phyloP scores from a whole-genome alignment of 2,888 invertebrate genomes.

The Thereva nobilitata region DNA sequence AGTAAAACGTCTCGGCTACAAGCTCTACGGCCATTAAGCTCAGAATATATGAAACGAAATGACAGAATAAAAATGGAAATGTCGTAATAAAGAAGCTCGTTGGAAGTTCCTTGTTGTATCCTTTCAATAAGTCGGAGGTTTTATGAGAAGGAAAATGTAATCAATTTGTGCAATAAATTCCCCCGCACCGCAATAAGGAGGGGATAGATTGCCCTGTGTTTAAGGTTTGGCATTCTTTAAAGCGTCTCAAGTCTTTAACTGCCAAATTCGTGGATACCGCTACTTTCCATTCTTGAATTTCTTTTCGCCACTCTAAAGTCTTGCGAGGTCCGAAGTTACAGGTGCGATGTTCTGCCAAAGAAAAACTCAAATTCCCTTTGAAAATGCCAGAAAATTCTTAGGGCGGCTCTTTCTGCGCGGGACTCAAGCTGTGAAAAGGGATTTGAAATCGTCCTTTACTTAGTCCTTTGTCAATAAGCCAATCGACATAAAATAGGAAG shows the following conservation, averaged over 20 bases:
- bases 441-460: conserved; percentile 6
- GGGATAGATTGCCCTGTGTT: not conserved
- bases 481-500: conserved; percentile 3
- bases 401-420: conserved; percentile 6
- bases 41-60: conserved; percentile 4
- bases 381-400: conserved; percentile 1
- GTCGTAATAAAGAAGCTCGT: not conserved
- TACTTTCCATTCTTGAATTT: too few species aligned
- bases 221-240: too few species aligned
- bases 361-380: too few species aligned
- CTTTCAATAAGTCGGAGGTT: conserved; percentile 13
- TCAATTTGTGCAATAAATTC: conserved; percentile 27
- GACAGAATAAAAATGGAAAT: conserved; percentile 13
- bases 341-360: too few species aligned
- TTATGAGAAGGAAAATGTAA: conserved; percentile 23
- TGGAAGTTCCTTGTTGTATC: conserved; percentile 10
- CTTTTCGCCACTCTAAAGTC: too few species aligned
- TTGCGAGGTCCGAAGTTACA: too few species aligned
- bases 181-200: conserved; percentile 2
- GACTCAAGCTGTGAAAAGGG: not conserved
- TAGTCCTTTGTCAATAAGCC: conserved; percentile 21
- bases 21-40: not conserved
- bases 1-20: too few species aligned
- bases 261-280: too few species aligned
- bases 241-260: conserved; percentile 1